Evolutionary conservation across 2,888 invertebrate species (phyloP).

Genomic region (Cephus spinipes): DNA sequence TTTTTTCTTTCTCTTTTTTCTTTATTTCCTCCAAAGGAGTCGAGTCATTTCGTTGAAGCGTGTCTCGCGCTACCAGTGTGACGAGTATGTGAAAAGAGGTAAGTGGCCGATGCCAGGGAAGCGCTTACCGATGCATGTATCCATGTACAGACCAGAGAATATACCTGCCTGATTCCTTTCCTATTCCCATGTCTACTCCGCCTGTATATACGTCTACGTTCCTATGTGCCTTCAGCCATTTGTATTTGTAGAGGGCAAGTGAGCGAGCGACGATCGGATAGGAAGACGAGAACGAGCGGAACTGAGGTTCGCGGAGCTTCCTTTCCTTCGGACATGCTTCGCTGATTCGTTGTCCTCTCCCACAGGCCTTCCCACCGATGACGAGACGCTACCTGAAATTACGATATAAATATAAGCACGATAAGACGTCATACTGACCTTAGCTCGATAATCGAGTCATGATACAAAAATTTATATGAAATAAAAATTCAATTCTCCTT

Average conservation of each 20-base stretch:
- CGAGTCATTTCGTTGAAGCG: background rate
- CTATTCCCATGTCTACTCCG: conserved; percentile 4
- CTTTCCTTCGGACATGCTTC: conserved; percentile 62
- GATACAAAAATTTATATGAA: background rate
- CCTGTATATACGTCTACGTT: conserved; percentile 8
- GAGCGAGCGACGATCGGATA: conserved; percentile 26
- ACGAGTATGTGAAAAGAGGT: background rate
- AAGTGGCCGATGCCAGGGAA: background rate
- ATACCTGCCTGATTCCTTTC: background rate
- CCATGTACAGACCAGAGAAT: background rate
- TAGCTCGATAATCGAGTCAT: background rate
- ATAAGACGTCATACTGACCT: background rate
- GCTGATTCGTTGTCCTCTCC: conserved; percentile 63
- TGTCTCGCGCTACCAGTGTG: background rate
- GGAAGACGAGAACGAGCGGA: conserved; percentile 65
- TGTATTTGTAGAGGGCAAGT: background rate
- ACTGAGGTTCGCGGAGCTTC: conserved; percentile 66
- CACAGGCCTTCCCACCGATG: conserved; percentile 44
- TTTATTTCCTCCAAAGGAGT: background rate
- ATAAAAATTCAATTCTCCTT: background rate
- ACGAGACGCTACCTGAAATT: conserved; percentile 1
- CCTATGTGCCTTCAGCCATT: background rate
- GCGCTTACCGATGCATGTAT: background rate
- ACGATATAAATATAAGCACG: background rate
- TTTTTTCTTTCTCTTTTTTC: background rate